Percentiles rank a stretch among this genome's conserved stretches.
These are phyloP conservation scores for Vimba vimba DNA, from an alignment of 2,113 vertebrate genomes.

Conservation along the genomic window DNA sequence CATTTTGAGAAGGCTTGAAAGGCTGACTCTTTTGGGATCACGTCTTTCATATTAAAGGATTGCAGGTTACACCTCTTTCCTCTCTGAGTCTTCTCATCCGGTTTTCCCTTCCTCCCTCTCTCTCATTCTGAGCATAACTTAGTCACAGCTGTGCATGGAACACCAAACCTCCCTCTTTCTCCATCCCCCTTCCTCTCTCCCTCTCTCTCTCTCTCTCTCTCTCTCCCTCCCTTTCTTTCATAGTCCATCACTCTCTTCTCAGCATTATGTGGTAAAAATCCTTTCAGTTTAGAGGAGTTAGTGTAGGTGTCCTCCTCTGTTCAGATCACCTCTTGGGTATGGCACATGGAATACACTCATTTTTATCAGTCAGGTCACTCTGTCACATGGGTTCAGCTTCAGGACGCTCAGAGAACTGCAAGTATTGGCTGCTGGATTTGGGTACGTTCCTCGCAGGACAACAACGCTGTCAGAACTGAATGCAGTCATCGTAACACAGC, in stretches of 20 bases:
- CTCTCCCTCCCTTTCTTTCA: slow-evolving; percentile 21
- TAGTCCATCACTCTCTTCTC: slow-evolving; percentile 38
- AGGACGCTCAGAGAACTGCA: slow-evolving; percentile 84
- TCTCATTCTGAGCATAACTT: slow-evolving; percentile 29
- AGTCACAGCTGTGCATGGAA: slow-evolving; percentile 33
- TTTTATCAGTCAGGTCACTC: slow-evolving; percentile 78
- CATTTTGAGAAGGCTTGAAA: not conserved
- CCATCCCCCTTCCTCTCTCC: slow-evolving; percentile 16
- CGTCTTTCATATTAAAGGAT: slow-evolving; percentile 21
- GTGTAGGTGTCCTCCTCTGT: not conserved
- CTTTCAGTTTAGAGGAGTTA: not conserved
- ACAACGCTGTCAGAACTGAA: not conserved
- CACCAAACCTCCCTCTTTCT: slow-evolving; percentile 37
- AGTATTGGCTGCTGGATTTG: slow-evolving; percentile 96
- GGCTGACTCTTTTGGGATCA: not conserved
- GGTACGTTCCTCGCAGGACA: slow-evolving; percentile 78
- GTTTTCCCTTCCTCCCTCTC: slow-evolving; percentile 24
- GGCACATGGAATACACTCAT: slow-evolving; percentile 84
- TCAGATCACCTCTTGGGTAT: slow-evolving; percentile 65
- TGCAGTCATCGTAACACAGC: not conserved
- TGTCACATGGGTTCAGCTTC: slow-evolving; percentile 78
- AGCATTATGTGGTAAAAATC: slow-evolving; percentile 1
- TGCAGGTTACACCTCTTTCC: slow-evolving; percentile 14
- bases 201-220: not conserved
- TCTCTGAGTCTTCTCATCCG: slow-evolving; percentile 28